phyloP scores from a whole-genome alignment of 2,797 vertebrate genomes.

The Staurois parvus region DNA sequence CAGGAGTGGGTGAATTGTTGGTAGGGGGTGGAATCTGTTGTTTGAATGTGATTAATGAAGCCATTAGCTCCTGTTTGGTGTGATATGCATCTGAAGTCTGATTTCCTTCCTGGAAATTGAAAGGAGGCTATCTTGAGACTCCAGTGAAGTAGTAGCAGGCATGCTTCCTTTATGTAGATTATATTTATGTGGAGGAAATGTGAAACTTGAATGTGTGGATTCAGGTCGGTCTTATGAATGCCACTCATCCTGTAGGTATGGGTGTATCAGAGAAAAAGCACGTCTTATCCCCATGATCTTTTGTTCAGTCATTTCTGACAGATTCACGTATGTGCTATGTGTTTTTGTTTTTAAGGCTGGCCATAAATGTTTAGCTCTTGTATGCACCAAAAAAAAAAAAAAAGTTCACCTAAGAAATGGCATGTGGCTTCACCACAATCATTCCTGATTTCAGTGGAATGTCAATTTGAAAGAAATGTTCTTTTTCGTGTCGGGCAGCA shows the following conservation, averaged over 20 bases:
- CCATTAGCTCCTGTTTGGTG: constrained; percentile 47
- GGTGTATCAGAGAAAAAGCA: not conserved
- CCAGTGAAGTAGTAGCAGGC: not conserved
- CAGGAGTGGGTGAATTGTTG: not conserved
- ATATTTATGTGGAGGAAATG: not conserved
- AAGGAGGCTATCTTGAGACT: not conserved
- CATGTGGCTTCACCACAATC: too few relatives aligned
- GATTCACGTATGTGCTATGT: not conserved
- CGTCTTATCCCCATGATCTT: too few relatives aligned
- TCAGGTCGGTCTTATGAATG: not conserved
- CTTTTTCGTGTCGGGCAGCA: too few relatives aligned
- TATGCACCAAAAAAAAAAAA: too few relatives aligned
- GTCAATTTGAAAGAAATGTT: too few relatives aligned
- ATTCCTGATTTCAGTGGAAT: too few relatives aligned
- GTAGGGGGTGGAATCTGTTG: constrained; percentile 46
- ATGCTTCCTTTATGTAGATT: not conserved
- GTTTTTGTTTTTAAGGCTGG: too few relatives aligned
- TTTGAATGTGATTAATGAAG: constrained; percentile 52
- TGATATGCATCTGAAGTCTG: constrained; percentile 49
- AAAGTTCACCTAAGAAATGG: too few relatives aligned
- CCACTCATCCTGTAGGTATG: not conserved
- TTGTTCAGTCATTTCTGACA: not conserved
- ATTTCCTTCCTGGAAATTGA: constrained; percentile 49
- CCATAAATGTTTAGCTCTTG: too few relatives aligned
- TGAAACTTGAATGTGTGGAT: not conserved